Percentiles rank a stretch among this genome's conserved stretches.
Conservation (phyloP, 2,113 vertebrate genomes). For the Ariopsis seemanni region DNA sequence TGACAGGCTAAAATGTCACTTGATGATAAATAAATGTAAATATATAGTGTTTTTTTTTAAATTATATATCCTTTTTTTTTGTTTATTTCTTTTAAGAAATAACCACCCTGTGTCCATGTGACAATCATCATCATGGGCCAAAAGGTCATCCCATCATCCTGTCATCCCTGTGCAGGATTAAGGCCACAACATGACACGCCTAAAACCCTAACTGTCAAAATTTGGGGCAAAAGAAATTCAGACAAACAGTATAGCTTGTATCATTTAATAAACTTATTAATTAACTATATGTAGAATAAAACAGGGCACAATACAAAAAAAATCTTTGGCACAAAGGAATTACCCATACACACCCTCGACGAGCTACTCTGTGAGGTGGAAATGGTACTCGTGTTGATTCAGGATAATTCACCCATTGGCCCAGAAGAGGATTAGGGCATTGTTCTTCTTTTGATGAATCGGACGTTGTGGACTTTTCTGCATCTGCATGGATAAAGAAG, state of each 20-base stretch:
- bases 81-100: background rate
- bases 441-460: slow-evolving; percentile 68
- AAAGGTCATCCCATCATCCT: background rate
- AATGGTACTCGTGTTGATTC: slow-evolving; percentile 67
- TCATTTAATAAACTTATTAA: background rate
- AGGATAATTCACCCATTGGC: slow-evolving; percentile 74
- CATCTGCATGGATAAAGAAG: slow-evolving; percentile 2
- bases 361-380: background rate
- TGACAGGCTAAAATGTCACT: too few relatives aligned
- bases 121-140: background rate
- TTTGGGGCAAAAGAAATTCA: background rate
- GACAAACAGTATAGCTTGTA: background rate
- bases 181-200: background rate
- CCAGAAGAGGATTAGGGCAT: slow-evolving; percentile 73
- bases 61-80: too few relatives aligned
- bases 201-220: slow-evolving; percentile 2
- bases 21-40: too few relatives aligned
- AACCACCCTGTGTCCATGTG: background rate
- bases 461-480: slow-evolving; percentile 56
- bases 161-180: background rate
- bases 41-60: too few relatives aligned
- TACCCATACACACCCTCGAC: background rate
- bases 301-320: background rate
- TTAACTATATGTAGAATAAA: background rate
- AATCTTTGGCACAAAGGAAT: background rate